Conservation (phyloP, 2,113 vertebrate species). For the Phalacrocorax aristotelis region DNA sequence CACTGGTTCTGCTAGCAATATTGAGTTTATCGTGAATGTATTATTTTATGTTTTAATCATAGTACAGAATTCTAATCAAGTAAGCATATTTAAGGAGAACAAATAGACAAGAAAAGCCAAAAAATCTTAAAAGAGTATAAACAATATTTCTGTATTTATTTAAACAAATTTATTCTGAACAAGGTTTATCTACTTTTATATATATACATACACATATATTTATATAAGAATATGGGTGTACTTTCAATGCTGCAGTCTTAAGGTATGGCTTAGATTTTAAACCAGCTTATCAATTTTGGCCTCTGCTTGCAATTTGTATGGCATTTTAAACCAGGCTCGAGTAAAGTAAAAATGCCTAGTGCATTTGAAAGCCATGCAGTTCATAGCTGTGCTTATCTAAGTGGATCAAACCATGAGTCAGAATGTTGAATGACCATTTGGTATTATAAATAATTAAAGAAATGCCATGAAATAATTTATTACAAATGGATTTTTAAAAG, state of each 20-base stretch:
- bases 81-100: background rate
- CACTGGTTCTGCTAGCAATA: background rate
- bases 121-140: background rate
- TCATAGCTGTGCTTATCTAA: background rate
- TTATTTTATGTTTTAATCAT: background rate
- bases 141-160: background rate
- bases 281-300: background rate
- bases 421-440: slow-evolving; percentile 28
- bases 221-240: background rate
- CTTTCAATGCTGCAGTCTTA: background rate
- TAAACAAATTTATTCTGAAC: background rate
- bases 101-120: background rate
- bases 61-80: background rate
- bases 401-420: slow-evolving; percentile 19
- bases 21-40: background rate
- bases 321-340: background rate
- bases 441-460: slow-evolving; percentile 31
- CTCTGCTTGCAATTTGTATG: background rate
- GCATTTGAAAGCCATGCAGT: background rate
- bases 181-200: background rate
- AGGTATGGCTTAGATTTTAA: background rate
- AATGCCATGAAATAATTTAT: slow-evolving; percentile 55
- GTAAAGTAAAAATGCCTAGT: background rate
- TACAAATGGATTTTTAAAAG: slow-evolving; percentile 52
- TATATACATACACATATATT: no score